Evolutionary conservation across 2,888 invertebrate genomes (phyloP).

Genomic region (Orgyia antiqua): DNA sequence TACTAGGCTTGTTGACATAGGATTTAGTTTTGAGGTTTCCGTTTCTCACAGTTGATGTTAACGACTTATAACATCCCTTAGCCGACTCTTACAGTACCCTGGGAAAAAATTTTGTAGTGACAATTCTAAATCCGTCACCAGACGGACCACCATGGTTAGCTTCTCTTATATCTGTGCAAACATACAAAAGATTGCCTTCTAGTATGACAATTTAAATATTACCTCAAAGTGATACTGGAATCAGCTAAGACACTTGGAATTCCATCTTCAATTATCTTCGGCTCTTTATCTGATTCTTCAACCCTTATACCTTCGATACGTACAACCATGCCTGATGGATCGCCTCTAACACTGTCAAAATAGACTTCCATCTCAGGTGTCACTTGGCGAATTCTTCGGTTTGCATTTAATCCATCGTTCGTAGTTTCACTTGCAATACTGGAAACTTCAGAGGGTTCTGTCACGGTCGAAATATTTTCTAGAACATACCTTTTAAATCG

Average conservation of each 20-base stretch:
- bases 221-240: constrained; percentile 75
- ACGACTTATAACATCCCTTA: too few relatives aligned
- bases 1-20: too few relatives aligned
- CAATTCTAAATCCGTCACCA: too few relatives aligned
- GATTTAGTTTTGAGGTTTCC: too few relatives aligned
- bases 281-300: constrained; percentile 78
- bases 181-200: too few relatives aligned
- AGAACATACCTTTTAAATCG: constrained; percentile 12
- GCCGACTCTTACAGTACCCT: too few relatives aligned
- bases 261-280: constrained; percentile 74
- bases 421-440: background rate
- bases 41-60: too few relatives aligned
- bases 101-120: too few relatives aligned
- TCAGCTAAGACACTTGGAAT: constrained; percentile 83
- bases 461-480: background rate
- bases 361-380: constrained; percentile 21
- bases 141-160: too few relatives aligned
- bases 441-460: background rate
- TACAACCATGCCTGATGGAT: constrained; percentile 17
- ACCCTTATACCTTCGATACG: constrained; percentile 76
- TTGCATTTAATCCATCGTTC: background rate
- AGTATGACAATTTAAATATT: too few relatives aligned
- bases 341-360: constrained; percentile 32
- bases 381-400: constrained; percentile 21
- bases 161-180: too few relatives aligned